A percentile compares a stretch with the other conserved stretches of the same genome.
Conservation (phyloP, 2,888 invertebrate species). For the Molanna angustata region DNA sequence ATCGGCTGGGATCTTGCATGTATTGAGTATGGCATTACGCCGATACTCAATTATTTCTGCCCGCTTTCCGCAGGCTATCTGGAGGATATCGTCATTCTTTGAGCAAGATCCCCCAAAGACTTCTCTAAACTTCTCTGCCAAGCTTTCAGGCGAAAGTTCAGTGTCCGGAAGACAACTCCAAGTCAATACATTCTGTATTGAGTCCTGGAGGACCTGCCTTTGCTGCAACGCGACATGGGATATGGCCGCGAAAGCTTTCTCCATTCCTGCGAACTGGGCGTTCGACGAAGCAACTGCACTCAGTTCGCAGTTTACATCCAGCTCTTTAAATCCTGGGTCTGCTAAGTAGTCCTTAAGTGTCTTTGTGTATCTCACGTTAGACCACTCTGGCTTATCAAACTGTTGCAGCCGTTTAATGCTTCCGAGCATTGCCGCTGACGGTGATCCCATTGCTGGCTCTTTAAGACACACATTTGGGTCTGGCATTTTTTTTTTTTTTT, state of each 20-base stretch:
- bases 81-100: neutral
- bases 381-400: slow-evolving; percentile 2
- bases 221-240: neutral
- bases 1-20: neutral
- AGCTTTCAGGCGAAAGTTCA: neutral
- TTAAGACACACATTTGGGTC: slow-evolving; percentile 3
- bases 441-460: neutral
- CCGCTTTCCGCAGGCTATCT: neutral
- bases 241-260: slow-evolving; percentile 1
- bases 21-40: neutral
- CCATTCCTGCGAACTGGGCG: neutral
- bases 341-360: neutral
- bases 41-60: neutral
- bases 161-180: neutral
- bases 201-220: neutral
- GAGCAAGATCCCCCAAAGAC: neutral
- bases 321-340: neutral
- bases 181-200: neutral
- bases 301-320: neutral
- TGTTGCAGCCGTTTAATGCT: neutral
- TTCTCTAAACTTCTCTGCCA: neutral
- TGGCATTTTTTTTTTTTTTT: too few species aligned
- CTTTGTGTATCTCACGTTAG: neutral
- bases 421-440: neutral
- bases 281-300: neutral